These are phyloP conservation scores for Odontocolon sp. DNA, from an alignment of 2,888 invertebrate species.

Conservation along the genomic window DNA sequence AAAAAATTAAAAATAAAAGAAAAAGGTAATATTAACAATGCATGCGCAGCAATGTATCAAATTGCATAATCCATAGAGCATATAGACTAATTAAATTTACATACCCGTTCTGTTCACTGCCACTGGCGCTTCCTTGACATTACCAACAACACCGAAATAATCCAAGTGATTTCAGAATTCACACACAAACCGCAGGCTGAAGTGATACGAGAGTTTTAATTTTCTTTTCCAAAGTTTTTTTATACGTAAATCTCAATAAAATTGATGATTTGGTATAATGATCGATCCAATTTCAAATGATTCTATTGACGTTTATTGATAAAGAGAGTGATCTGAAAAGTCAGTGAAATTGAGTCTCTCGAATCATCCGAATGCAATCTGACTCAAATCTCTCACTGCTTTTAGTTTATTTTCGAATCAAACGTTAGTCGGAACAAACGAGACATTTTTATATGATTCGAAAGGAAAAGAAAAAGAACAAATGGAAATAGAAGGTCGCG, in stretches of 20 bases:
- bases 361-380: too few species aligned
- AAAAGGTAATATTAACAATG: constrained; percentile 71
- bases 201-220: too few species aligned
- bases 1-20: constrained; percentile 64
- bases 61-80: constrained; percentile 77
- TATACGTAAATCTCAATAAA: too few species aligned
- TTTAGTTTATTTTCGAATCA: too few species aligned
- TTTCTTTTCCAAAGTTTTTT: too few species aligned
- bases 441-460: constrained; percentile 35
- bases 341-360: too few species aligned
- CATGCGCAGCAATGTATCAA: constrained; percentile 79
- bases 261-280: too few species aligned
- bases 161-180: neutral
- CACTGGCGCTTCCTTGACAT: constrained; percentile 74
- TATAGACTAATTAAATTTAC: constrained; percentile 65
- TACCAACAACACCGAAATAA: constrained; percentile 56
- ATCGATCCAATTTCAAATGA: constrained; percentile 11
- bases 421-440: neutral
- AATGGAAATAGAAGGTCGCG: neutral
- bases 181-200: neutral
- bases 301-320: too few species aligned
- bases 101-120: constrained; percentile 77
- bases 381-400: too few species aligned
- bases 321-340: too few species aligned
- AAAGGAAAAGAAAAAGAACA: constrained; percentile 6